These are phyloP conservation scores for Pitangus sulphuratus DNA, from an alignment of 2,797 vertebrate species.

Conservation along the genomic window DNA sequence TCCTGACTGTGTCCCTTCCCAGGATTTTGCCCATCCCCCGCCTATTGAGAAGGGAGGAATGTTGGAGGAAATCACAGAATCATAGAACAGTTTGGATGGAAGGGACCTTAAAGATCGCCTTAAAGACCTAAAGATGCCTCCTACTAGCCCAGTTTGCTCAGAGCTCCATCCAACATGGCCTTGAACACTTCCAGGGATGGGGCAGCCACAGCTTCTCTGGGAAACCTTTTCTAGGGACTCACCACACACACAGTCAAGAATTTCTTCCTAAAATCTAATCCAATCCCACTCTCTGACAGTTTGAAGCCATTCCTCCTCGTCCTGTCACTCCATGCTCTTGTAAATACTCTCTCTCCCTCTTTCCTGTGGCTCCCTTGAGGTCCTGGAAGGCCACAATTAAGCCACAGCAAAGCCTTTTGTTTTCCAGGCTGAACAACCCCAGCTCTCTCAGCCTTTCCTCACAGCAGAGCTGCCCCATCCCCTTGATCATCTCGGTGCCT, in stretches of 20 bases:
- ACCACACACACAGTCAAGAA: accelerated
- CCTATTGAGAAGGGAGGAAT: not conserved
- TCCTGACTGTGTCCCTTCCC: not conserved
- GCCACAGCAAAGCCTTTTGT: not conserved
- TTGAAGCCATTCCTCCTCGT: not conserved
- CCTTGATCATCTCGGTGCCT: not conserved
- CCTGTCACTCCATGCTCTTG: not conserved
- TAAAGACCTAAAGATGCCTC: too few relatives aligned
- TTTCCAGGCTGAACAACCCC: not conserved
- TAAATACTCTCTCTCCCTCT: not conserved
- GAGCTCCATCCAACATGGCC: accelerated
- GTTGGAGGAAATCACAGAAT: not conserved
- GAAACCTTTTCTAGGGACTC: accelerated
- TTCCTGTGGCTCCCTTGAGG: not conserved
- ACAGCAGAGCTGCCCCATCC: not conserved
- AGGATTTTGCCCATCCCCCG: not conserved
- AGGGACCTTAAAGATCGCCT: not conserved
- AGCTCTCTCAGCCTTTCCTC: not conserved
- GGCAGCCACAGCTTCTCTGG: not conserved
- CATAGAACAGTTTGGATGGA: not conserved
- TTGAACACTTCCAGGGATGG: not conserved
- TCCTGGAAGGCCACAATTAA: accelerated
- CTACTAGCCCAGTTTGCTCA: accelerated
- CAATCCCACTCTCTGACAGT: not conserved
- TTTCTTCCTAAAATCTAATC: not conserved